Conservation (phyloP, 2,888 invertebrate species). For the Drosophila leonis region DNA sequence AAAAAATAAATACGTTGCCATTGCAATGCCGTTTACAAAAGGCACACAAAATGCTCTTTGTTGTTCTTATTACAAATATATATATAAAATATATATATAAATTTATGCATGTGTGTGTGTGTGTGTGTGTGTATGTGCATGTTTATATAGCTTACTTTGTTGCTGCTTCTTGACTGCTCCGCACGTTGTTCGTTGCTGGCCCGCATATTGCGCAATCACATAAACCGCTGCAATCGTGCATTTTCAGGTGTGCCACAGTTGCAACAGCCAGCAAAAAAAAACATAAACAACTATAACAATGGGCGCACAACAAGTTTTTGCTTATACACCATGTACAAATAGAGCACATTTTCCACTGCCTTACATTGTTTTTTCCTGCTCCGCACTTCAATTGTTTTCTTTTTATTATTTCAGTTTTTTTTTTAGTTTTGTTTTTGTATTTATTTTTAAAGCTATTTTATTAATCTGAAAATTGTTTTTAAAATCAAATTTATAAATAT, state of each 20-base stretch:
- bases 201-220: constrained; percentile 56
- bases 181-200: constrained; percentile 27
- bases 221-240: constrained; percentile 64
- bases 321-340: constrained; percentile 29
- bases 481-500: not conserved
- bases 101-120: constrained; percentile 3
- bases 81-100: constrained; percentile 1
- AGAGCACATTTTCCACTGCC: constrained; percentile 33
- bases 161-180: constrained; percentile 35
- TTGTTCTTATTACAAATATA: constrained; percentile 25
- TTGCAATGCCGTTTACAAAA: constrained; percentile 18
- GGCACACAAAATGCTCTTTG: constrained; percentile 18
- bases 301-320: constrained; percentile 37
- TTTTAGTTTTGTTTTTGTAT: not conserved
- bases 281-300: constrained; percentile 20
- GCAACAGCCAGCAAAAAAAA: constrained; percentile 10
- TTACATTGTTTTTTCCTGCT: constrained; percentile 36
- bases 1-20: constrained; percentile 45
- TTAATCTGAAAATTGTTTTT: not conserved
- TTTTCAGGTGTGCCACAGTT: constrained; percentile 68
- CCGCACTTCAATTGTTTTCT: constrained; percentile 5
- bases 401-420: not conserved
- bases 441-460: not conserved
- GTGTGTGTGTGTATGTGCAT: constrained; percentile 13
- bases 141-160: constrained; percentile 18